Conservation (phyloP, 35 echinoderm and acorn worm genomes). For the Lytechinus variegatus region DNA sequence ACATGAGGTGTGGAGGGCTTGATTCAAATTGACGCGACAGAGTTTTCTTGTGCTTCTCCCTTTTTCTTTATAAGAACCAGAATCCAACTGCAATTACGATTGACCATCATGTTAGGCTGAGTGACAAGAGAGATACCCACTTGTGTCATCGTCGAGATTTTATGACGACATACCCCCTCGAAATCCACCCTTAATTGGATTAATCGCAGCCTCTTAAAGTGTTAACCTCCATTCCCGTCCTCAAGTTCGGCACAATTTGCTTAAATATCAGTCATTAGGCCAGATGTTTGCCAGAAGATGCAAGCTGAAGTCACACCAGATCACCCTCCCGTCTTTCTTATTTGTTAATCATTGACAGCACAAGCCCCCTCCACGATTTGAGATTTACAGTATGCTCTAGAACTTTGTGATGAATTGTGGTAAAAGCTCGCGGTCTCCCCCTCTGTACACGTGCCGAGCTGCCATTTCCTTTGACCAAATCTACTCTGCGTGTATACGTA, state of each 20-base stretch:
- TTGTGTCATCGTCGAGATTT: not conserved
- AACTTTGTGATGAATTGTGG: not conserved
- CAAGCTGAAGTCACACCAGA: constrained; percentile 32
- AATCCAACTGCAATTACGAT: constrained; percentile 24
- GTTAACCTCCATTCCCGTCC: not conserved
- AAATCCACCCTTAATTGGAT: constrained; percentile 18
- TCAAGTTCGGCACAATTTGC: not conserved
- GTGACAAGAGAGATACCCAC: not conserved
- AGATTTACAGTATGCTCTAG: constrained; percentile 31
- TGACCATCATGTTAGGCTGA: constrained; percentile 18
- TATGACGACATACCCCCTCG: constrained; percentile 28
- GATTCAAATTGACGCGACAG: constrained; percentile 40
- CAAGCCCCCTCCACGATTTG: not conserved
- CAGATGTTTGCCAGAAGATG: constrained; percentile 29
- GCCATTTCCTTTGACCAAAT: not conserved
- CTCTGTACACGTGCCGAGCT: not conserved
- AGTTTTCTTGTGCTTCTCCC: not conserved
- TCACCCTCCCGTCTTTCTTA: not conserved
- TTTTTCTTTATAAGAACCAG: not conserved
- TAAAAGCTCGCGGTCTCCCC: not conserved
- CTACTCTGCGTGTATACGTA: constrained; percentile 15
- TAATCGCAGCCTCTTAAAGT: constrained; percentile 26
- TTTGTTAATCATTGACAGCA: not conserved
- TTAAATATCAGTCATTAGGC: not conserved
- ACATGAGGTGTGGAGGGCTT: not conserved